These are phyloP conservation scores for Rhombomys opimus DNA, from an alignment of 2,113 vertebrate species.

Conservation along the genomic window DNA sequence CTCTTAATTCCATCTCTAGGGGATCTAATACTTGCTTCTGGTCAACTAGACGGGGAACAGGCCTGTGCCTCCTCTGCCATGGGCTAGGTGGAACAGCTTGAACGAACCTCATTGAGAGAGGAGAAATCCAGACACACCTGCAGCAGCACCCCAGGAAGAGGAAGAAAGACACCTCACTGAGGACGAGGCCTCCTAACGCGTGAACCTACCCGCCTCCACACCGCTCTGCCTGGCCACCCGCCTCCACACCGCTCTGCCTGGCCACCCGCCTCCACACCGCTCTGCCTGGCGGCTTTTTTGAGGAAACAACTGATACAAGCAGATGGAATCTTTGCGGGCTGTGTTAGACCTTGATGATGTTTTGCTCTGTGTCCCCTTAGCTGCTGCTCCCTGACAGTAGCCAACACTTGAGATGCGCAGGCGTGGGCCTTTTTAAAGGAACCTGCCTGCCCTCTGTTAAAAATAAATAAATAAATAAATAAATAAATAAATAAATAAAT, in stretches of 20 bases:
- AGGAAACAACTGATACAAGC: background rate
- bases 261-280: too few species aligned
- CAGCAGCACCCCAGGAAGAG: background rate
- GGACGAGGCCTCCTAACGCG: background rate
- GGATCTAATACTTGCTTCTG: too few species aligned
- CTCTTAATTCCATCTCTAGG: too few species aligned
- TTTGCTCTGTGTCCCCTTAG: background rate
- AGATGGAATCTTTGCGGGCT: background rate
- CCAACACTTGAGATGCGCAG: background rate
- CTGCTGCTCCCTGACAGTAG: background rate
- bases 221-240: too few species aligned
- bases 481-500: too few species aligned
- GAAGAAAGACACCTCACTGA: background rate
- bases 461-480: background rate
- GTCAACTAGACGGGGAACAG: background rate
- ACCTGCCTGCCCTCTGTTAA: background rate
- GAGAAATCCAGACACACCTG: background rate
- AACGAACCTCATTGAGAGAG: background rate
- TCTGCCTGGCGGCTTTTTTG: background rate
- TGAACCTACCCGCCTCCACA: background rate
- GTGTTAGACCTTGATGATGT: background rate
- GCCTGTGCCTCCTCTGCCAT: too few species aligned
- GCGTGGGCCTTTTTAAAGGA: too few species aligned
- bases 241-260: too few species aligned
- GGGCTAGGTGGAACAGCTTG: background rate